Percentiles rank a stretch among this genome's conserved stretches.
Conservation (phyloP, 1,140 invertebrate genomes). For the Notospermus geniculatus region DNA sequence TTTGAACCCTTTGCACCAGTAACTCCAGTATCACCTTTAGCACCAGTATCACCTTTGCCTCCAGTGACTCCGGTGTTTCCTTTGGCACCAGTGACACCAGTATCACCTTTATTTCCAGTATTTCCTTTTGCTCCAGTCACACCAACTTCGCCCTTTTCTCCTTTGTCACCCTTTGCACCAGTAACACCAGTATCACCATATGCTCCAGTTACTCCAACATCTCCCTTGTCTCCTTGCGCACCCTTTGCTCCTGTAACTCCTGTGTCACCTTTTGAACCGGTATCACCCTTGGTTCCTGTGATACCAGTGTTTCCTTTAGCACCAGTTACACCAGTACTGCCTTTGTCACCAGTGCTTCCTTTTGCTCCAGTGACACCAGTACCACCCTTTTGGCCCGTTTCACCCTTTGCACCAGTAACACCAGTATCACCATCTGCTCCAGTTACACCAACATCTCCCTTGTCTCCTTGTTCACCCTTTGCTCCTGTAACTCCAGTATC, state of each 20-base stretch:
- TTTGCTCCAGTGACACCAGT: too few relatives aligned
- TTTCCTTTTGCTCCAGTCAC: neutral
- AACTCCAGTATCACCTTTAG: slow-evolving; percentile 7
- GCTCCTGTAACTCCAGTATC: slow-evolving; percentile 13
- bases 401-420: too few relatives aligned
- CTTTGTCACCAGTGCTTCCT: neutral
- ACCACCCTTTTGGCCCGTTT: too few relatives aligned
- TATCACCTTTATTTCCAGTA: too few relatives aligned
- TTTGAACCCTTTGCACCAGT: slow-evolving; percentile 2
- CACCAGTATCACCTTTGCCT: neutral
- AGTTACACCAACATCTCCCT: neutral
- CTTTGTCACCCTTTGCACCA: neutral
- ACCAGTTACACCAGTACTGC: too few relatives aligned
- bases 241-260: too few relatives aligned
- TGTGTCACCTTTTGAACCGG: too few relatives aligned
- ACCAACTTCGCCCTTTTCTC: neutral
- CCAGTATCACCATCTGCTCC: slow-evolving; percentile 8
- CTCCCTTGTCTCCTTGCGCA: slow-evolving; percentile 9
- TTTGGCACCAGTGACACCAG: slow-evolving; percentile 3
- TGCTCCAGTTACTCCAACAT: slow-evolving; percentile 6
- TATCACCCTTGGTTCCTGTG: neutral
- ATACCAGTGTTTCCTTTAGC: neutral
- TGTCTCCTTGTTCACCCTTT: slow-evolving; percentile 15
- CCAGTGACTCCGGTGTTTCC: slow-evolving; percentile 9
- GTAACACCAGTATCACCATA: neutral